Conservation (phyloP, 2,888 invertebrate genomes). For the Euzophera pinguis region DNA sequence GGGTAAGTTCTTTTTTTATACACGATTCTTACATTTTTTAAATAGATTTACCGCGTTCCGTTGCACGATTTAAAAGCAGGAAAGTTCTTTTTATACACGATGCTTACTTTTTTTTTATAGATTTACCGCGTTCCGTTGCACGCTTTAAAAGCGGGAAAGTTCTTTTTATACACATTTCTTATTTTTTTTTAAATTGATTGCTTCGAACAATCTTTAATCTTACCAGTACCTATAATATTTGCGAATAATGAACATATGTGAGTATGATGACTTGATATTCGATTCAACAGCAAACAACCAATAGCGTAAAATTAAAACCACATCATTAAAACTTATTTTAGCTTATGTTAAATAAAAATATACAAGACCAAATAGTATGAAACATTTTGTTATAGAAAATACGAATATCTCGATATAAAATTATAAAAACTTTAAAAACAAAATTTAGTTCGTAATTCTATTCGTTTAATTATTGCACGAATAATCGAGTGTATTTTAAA, state of each 20-base stretch:
- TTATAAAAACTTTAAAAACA: background rate
- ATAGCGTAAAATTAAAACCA: too few relatives aligned
- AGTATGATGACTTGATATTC: slow-evolving; percentile 2
- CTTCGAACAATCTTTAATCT: background rate
- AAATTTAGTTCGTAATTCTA: background rate
- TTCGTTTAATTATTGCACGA: background rate
- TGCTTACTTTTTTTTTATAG: too few relatives aligned
- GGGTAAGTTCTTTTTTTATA: too few relatives aligned
- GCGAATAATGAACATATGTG: background rate
- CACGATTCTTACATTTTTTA: too few relatives aligned
- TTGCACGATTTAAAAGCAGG: too few relatives aligned
- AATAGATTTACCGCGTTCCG: too few relatives aligned
- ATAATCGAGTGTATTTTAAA: background rate
- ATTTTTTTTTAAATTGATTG: background rate
- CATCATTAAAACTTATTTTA: background rate
- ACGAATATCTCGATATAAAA: background rate
- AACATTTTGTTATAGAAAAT: background rate
- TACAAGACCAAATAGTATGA: background rate
- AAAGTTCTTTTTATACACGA: too few relatives aligned
- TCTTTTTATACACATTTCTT: background rate
- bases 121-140: slow-evolving; percentile 16
- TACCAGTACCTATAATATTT: background rate
- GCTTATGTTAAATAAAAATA: background rate
- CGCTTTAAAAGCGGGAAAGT: slow-evolving; percentile 10
- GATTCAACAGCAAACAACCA: background rate